Evolutionary conservation across 2,797 vertebrate genomes (phyloP), one percentile per base, ranked within the genome.

Genomic region (Sylvilagus floridanus): DNA sequence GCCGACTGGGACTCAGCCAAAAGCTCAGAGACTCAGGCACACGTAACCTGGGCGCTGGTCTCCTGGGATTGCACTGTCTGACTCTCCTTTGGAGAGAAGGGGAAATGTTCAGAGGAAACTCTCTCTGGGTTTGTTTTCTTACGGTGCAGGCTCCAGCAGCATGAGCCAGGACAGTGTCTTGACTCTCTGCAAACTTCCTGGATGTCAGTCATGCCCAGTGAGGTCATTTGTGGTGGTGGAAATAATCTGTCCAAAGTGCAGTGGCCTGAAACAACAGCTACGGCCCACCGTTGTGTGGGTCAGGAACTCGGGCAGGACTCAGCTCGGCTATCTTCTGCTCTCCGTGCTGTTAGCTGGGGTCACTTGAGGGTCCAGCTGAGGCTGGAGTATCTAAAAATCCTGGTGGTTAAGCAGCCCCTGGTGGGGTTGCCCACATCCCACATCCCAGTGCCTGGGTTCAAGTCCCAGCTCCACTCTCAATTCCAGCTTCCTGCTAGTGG

Each of bases 181-280:
- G 60, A 60, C 77, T 71, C 87, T 52, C 60, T 85, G 17, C 60
- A 24, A 60, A 30, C 32, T 77, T 93, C 62, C 78, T 73, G 65
- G 47, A 28, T 78, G n/a, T 19, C 24, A 9, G 30, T 42, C 85
- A 62, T 37, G 35, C 12, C 60, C 57, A 14, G 32, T 75, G 14
- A 13, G 14, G 8, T 72, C 71, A 71, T 60, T 63, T 8, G 0
- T 52, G 81, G 28, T 4, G 37, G 1, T 32, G 37, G 71, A 90
- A 96, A 87, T 35, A 57, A 91, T 32, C 24, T 32, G 19, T 50
- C 47, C 81, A 91, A 77, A 77, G n/a, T 57, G 26, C 26, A 87
- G 28, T 37, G n/a, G 26, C 19, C 54, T 81, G 37, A 57, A 72
- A 84, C 35, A 69, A 30, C 16, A 14, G 52, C 17, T 24, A 24